Base-by-base conservation (phyloP, 2,113 vertebrate genomes). In the Oceanodroma tethys region DNA sequence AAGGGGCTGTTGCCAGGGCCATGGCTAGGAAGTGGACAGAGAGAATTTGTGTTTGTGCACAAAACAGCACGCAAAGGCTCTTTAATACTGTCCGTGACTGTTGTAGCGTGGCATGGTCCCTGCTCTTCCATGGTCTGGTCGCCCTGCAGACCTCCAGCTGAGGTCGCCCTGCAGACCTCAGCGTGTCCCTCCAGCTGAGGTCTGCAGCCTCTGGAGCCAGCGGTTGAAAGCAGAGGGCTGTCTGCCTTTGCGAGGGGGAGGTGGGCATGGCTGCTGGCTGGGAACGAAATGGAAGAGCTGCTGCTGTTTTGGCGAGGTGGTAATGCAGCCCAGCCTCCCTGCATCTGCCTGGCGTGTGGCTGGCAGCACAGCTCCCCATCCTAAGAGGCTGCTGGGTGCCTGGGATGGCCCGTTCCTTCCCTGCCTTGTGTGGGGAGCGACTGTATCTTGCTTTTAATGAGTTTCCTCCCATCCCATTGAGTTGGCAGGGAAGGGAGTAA, bases 61-160 rank as follows among this genome's bases (percentile, higher is more conserved):
- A 38, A 5, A 81, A 7, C n/a, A 47, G 42, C 19, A 3, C 3
- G 85, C 40, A 36, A 58, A 91, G 55, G 59, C 72, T 91, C 67
- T 67, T 81, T 68, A 13, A 43, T 10, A 11, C 23, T 30, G 43
- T 16, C 47, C 1, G 66, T 0, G 30, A 20, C 89, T 73, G 82
- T 29, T 2, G 4, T 10, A 72, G 80, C 0, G 0, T 91, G 83
- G 67, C 71, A 94, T 4, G 0, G 40, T n/a, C 60, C 38, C 32
- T 17, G 52, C 56, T 58, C 42, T n/a, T 20, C 56, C 9, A 1
- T 21, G 73, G 4, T 47, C 50, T 3, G 4, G 8, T 52, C 18
- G 15, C 26, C 38, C 29, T 36, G 42, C 62, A 73, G 73, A 65
- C 8, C 34, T 85, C 48, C 32, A 32, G 88, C 55, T 70, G 43